Base-by-base conservation (phyloP, 53 echinoderm and acorn worm species). In the Luidia sarsii region DNA sequence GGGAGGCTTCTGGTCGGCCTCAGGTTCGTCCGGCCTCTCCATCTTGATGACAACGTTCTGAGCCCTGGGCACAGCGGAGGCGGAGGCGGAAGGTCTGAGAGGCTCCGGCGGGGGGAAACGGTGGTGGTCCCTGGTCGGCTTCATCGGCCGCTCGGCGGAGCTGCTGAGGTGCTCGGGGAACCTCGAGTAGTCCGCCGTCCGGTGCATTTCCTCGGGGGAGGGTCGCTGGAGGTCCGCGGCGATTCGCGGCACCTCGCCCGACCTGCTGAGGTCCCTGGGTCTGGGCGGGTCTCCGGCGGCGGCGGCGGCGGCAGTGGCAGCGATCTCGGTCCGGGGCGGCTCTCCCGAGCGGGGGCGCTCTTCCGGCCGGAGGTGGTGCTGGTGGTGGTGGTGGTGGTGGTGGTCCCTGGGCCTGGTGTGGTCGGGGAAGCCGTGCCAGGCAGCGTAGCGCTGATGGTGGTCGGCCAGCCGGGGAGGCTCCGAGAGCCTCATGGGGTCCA, bases 21-120 rank as follows among this genome's bases (percentile, higher is more conserved):
- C 60, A 11, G 77, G 18, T 29, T 59, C 77, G 19, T 77, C 77
- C 11, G 30, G 19, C 7, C 33, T 57, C 41, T 77, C 77, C 16
- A 8, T 77, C 55, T 77, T 77, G 2, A 77, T 21, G 31, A 77
- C 28, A n/a, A 61, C 45, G n/a, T n/a, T n/a, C n/a, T n/a, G n/a
- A n/a, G n/a, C n/a, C n/a, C n/a, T n/a, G 18, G 77, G 77, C 23
- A 45, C 27, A 27, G 28, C 10, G 20, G 43, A 60, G 30, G 48
- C 4, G 10, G 39, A 2, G 19, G 45, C 32, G 1, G 60, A 9
- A 30, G 77, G 77, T 50, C 32, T 59, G 2, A 77, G 46, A 5
- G 61, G 61, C 45, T 77, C 77, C 9, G 77, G 77, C 6, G 77
- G 61, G 19, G 59, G 77, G 43, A 77, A 60, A 15, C 28, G 41